Conservation (phyloP, 2,113 vertebrate genomes). For the Nipponia nippon region DNA sequence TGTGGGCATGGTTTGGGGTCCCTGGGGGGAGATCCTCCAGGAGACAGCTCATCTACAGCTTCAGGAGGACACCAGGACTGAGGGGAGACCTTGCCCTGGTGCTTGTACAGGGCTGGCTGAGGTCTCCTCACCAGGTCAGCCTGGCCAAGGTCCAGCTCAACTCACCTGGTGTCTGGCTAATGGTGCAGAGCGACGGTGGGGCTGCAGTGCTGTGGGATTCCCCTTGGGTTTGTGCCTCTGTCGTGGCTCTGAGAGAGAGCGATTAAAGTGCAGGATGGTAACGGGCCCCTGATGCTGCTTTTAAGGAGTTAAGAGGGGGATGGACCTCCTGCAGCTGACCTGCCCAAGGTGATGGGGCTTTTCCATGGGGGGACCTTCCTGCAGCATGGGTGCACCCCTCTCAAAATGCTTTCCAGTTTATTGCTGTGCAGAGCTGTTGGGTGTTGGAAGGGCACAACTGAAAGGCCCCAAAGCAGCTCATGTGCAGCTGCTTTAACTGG, state of each 20-base stretch:
- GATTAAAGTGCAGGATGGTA: fast-evolving
- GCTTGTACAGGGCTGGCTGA: not conserved
- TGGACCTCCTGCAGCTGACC: not conserved
- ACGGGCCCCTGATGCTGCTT: not conserved
- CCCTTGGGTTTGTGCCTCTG: not conserved
- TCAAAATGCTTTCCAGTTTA: too few relatives aligned
- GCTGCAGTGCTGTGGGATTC: fast-evolving
- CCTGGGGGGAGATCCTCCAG: not conserved
- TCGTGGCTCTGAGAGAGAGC: fast-evolving
- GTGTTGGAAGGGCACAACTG: not conserved
- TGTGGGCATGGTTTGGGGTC: too few relatives aligned
- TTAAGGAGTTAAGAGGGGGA: not conserved
- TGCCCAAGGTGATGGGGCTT: too few relatives aligned
- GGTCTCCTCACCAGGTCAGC: not conserved
- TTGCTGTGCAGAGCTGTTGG: not conserved
- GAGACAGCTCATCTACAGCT: fast-evolving
- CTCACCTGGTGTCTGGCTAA: not conserved
- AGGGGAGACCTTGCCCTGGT: not conserved
- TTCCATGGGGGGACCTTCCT: not conserved
- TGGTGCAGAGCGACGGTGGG: fast-evolving
- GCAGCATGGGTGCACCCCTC: not conserved
- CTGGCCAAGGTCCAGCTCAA: not conserved
- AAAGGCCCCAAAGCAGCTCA: not conserved
- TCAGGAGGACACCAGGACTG: fast-evolving
- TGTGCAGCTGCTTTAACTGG: not conserved